Base-by-base conservation (phyloP, 2,113 vertebrate genomes). In the Synodontis membranacea region DNA sequence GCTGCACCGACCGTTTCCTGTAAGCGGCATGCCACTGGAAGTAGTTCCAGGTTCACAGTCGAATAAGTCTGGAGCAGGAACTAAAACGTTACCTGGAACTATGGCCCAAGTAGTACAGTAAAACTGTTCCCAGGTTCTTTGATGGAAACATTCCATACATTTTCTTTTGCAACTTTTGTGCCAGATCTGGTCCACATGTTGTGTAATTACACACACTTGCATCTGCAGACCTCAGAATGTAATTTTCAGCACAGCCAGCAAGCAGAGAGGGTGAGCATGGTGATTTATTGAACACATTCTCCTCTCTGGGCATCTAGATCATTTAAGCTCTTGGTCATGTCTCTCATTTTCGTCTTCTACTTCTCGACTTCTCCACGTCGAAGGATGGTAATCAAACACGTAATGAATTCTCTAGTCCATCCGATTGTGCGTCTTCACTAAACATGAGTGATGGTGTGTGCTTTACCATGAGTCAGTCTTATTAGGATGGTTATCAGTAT, bases 241-340 rank as follows among this genome's bases (percentile, higher is more conserved):
- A n/a, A 46, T 44, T 76, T 84, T 84, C 70, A 75, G 50, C 23
- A 34, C 10, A 23, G 31, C 74, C 64, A 84, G 37, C 56, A 75
- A 54, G 31, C 83, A 58, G 25, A 23, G 25, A 8, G 28, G 17
- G 28, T 31, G 70, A 60, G 56, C 37, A 37, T 60, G 8, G 23
- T 46, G 72, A 19, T 62, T 31, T 76, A 44, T 68, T 70, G 52
- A 62, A 81, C 25, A 64, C 6, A 31, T n/a, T 31, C 31, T 86
- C 50, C 44, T n/a, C 39, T 85, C 84, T 85, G 21, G n/a, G n/a
- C 3, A 66, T 66, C 42, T 31, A 15, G 1, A n/a, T n/a, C n/a
- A n/a, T 17, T 9, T 46, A 44, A 21, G 12, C 21, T n/a, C 23
- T n/a, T 17, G 23, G 34, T n/a, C 52, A 74, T 74, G 21, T 25